phyloP scores from a whole-genome alignment of 2,113 vertebrate genomes.

The Oreochromis tanganicae region DNA sequence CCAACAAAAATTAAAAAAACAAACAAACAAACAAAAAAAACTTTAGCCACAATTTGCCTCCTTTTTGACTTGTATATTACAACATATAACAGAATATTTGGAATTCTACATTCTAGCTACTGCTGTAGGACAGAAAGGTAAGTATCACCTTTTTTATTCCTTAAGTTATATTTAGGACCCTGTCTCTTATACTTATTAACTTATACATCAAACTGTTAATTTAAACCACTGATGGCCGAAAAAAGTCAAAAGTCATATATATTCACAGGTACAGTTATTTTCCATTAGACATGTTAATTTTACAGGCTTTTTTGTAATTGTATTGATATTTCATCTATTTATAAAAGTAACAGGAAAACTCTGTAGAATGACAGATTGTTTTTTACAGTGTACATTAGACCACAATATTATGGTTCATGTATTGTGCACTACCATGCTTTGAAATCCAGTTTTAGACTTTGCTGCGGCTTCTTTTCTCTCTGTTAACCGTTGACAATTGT shows the following conservation, averaged over 20 bases:
- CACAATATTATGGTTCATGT: neutral
- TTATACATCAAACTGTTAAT: neutral
- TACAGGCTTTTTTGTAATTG: neutral
- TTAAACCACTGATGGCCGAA: accelerated
- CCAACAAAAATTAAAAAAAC: neutral
- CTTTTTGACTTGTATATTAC: neutral
- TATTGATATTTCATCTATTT: neutral
- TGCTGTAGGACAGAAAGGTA: neutral
- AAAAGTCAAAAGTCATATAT: neutral
- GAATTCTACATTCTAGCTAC: neutral
- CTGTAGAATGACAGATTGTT: neutral
- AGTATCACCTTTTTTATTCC: accelerated
- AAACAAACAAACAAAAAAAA: accelerated
- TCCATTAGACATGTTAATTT: accelerated
- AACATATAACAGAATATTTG: neutral
- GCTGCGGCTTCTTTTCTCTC: neutral
- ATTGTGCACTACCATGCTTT: neutral
- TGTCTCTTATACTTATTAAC: neutral
- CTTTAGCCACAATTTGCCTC: neutral
- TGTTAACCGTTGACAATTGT: neutral
- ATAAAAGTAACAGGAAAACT: neutral
- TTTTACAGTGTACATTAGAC: neutral
- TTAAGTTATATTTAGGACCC: neutral
- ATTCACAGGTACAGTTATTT: neutral
- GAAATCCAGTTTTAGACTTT: neutral